Percentiles rank a stretch among this genome's conserved stretches.
These are phyloP conservation scores for Fragum sueziense DNA, from an alignment of 2,888 invertebrate genomes.

Conservation along the genomic window DNA sequence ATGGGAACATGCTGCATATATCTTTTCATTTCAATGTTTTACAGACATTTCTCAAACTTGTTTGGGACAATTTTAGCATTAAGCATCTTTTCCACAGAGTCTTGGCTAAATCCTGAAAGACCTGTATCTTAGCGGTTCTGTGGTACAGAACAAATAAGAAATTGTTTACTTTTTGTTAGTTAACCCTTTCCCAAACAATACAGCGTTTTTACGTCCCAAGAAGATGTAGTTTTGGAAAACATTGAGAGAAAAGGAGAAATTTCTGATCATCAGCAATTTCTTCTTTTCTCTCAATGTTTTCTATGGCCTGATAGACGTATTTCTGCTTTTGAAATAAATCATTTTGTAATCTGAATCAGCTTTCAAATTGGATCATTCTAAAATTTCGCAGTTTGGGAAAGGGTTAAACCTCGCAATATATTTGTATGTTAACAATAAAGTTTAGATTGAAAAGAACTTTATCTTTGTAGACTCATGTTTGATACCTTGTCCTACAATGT, in stretches of 20 bases:
- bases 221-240: neutral
- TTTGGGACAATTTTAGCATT: too few relatives aligned
- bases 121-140: neutral
- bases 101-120: neutral
- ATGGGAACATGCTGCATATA: too few relatives aligned
- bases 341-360: neutral
- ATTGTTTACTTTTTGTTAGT: neutral
- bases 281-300: neutral
- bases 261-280: neutral
- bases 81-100: neutral
- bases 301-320: neutral
- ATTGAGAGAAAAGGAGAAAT: conserved; percentile 1
- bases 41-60: too few relatives aligned
- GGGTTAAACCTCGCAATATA: neutral
- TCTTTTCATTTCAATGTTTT: too few relatives aligned
- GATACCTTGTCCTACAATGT: too few relatives aligned
- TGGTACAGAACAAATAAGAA: neutral
- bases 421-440: neutral
- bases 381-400: neutral
- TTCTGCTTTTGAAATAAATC: neutral
- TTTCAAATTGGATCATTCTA: neutral
- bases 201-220: too few relatives aligned
- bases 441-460: neutral
- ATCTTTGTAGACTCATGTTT: too few relatives aligned
- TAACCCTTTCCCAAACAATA: too few relatives aligned